These are phyloP conservation scores for Theretra japonica DNA, from an alignment of 2,888 invertebrate genomes.

Conservation along the genomic window DNA sequence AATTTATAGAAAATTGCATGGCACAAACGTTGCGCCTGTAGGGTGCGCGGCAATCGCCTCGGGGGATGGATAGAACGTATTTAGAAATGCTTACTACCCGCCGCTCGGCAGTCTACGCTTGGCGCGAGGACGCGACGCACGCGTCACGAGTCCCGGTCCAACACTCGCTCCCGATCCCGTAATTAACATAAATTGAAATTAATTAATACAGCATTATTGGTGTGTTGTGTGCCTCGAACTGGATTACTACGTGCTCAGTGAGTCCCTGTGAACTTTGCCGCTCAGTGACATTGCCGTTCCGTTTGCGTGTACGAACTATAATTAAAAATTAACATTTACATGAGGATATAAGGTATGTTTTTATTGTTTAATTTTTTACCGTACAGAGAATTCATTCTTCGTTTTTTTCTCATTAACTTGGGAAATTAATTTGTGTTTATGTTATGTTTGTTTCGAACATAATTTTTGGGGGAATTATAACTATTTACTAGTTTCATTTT, in stretches of 20 bases:
- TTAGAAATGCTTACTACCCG: slow-evolving; percentile 72
- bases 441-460: background rate
- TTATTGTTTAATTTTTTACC: slow-evolving; percentile 13
- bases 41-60: slow-evolving; percentile 70
- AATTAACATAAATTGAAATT: slow-evolving; percentile 71
- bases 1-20: slow-evolving; percentile 84
- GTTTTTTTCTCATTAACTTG: background rate
- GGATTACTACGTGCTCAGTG: slow-evolving; percentile 73
- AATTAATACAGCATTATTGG: slow-evolving; percentile 56
- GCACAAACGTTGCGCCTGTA: slow-evolving; percentile 74
- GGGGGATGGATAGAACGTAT: slow-evolving; percentile 74
- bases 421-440: background rate
- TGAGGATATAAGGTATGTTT: slow-evolving; percentile 65
- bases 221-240: slow-evolving; percentile 71
- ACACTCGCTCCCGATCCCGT: slow-evolving; percentile 66
- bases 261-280: slow-evolving; percentile 60
- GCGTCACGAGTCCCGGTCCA: slow-evolving; percentile 54
- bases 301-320: slow-evolving; percentile 59
- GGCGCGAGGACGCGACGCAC: slow-evolving; percentile 64
- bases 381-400: background rate
- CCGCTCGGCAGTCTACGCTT: slow-evolving; percentile 73
- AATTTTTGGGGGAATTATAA: too few relatives aligned
- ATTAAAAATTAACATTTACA: slow-evolving; percentile 51
- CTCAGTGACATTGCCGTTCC: slow-evolving; percentile 50
- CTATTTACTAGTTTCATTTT: too few relatives aligned